Evolutionary conservation across 2,797 vertebrate species (phyloP).

Genomic region (Typhlichthys subterraneus): DNA sequence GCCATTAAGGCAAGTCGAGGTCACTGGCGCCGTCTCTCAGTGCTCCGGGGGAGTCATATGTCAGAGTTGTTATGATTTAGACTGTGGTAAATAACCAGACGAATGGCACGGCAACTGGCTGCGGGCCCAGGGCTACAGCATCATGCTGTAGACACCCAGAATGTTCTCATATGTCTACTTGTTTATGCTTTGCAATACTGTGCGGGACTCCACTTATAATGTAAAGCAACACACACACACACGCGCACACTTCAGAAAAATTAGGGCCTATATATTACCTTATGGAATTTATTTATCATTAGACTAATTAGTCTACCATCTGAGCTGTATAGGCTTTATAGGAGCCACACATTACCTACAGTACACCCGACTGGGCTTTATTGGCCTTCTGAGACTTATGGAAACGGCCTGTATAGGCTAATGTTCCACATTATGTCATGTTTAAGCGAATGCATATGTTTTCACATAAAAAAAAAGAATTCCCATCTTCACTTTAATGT

Average conservation of each 20-base stretch:
- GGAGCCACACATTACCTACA: slow-evolving; percentile 30
- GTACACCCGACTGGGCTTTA: slow-evolving; percentile 37
- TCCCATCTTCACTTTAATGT: slow-evolving; percentile 63
- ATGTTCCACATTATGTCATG: not conserved
- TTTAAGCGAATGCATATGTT: not conserved
- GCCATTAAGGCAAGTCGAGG: slow-evolving; percentile 55
- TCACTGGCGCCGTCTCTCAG: slow-evolving; percentile 50
- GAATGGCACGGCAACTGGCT: slow-evolving; percentile 45
- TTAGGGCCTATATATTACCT: slow-evolving; percentile 41
- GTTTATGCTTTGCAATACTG: slow-evolving; percentile 23
- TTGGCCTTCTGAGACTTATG: slow-evolving; percentile 36
- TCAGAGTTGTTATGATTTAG: slow-evolving; percentile 59
- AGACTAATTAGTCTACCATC: slow-evolving; percentile 21
- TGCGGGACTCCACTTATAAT: no score
- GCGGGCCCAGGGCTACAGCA: slow-evolving; percentile 34
- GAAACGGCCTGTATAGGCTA: slow-evolving; percentile 21
- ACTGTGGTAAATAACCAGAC: slow-evolving; percentile 59
- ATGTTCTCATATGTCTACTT: slow-evolving; percentile 23
- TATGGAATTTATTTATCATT: no score
- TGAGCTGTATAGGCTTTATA: slow-evolving; percentile 19
- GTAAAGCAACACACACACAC: not conserved
- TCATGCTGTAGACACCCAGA: slow-evolving; percentile 33
- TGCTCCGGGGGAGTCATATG: slow-evolving; percentile 31
- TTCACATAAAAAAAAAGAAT: slow-evolving; percentile 30
- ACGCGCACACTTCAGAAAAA: slow-evolving; percentile 37